These are phyloP conservation scores for Drosophila mercatorum DNA, from an alignment of 2,888 invertebrate species.

Conservation along the genomic window DNA sequence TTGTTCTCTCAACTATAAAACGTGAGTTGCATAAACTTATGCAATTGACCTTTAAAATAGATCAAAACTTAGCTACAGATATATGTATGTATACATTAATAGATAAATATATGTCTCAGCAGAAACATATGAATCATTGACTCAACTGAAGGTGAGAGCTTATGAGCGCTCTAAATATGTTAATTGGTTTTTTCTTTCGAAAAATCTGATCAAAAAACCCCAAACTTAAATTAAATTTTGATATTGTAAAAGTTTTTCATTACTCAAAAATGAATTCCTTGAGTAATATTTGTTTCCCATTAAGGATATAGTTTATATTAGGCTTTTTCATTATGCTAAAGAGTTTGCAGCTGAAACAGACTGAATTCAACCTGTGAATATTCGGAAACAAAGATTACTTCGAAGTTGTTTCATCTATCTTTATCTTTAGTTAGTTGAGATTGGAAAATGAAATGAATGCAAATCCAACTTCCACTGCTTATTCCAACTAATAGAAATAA, in stretches of 20 bases:
- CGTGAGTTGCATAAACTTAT: conserved; percentile 47
- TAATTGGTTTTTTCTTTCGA: conserved; percentile 1
- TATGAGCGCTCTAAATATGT: background rate
- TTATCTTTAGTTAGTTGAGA: too few species aligned
- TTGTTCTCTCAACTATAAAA: conserved; percentile 10
- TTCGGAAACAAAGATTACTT: background rate
- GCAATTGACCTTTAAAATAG: conserved; percentile 17
- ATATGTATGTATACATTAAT: background rate
- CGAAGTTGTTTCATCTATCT: background rate
- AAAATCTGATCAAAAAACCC: background rate
- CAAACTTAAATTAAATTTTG: background rate
- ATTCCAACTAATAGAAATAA: background rate
- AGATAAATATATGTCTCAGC: background rate
- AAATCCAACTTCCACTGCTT: too few species aligned
- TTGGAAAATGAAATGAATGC: too few species aligned
- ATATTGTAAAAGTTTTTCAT: background rate
- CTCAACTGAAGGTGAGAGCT: conserved; percentile 7
- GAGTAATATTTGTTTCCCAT: too few species aligned
- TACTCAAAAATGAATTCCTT: background rate
- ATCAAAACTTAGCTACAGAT: background rate
- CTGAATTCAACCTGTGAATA: too few species aligned
- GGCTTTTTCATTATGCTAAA: too few species aligned
- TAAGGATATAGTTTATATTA: too few species aligned
- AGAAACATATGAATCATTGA: conserved; percentile 6
- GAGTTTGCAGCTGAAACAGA: too few species aligned